Conservation (phyloP, 2,797 vertebrate genomes). For the Falco biarmicus region DNA sequence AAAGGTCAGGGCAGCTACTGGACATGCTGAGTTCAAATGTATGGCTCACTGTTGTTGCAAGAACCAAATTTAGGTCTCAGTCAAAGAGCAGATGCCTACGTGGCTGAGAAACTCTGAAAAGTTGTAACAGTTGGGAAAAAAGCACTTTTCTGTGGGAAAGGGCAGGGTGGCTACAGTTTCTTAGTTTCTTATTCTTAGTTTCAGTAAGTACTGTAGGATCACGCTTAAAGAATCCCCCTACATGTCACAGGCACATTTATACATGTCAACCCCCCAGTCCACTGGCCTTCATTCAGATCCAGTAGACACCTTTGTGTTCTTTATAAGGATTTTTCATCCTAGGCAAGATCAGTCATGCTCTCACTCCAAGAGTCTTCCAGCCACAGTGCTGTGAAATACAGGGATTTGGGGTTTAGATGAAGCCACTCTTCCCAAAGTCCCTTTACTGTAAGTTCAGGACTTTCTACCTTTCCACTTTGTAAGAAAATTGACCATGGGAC, state of each 20-base stretch:
- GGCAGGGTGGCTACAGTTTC: not conserved
- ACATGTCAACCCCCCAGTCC: not conserved
- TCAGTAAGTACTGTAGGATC: not conserved
- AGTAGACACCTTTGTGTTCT: not conserved
- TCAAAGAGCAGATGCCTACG: not conserved
- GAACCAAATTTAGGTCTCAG: not conserved
- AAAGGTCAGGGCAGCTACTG: not conserved
- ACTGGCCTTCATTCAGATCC: not conserved
- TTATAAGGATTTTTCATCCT: not conserved
- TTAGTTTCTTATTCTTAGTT: not conserved
- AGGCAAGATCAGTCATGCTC: not conserved
- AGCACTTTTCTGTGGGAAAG: not conserved
- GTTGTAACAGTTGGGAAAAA: not conserved
- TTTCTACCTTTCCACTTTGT: not conserved
- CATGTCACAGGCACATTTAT: not conserved
- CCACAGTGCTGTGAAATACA: not conserved
- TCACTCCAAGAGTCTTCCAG: not conserved
- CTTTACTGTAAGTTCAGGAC: not conserved
- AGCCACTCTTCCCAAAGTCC: not conserved
- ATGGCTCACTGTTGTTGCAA: not conserved
- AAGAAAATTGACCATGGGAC: not conserved
- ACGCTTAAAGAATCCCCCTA: not conserved
- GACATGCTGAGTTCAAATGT: not conserved
- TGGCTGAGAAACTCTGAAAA: not conserved
- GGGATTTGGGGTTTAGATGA: not conserved